A percentile compares a stretch with the other conserved stretches of the same genome.
phyloP scores from a whole-genome alignment of 1,140 invertebrate genomes.

The Ptiloglossa arizonensis region DNA sequence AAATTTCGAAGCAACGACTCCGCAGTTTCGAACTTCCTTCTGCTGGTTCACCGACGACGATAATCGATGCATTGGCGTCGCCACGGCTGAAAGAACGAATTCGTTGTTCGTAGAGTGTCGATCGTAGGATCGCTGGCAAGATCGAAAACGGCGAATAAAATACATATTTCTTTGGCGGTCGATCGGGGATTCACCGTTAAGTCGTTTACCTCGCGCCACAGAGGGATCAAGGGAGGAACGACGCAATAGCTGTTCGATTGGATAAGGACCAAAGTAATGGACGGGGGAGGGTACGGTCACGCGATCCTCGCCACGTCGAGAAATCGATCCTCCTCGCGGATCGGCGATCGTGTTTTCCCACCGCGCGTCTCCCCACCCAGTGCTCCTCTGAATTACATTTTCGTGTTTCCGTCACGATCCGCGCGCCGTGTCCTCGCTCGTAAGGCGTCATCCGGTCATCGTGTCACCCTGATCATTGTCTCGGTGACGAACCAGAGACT shows the following conservation, averaged over 20 bases:
- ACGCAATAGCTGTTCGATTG: constrained; percentile 27
- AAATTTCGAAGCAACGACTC: too few species aligned
- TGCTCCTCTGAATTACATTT: constrained; percentile 45
- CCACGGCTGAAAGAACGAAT: neutral
- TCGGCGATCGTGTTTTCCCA: constrained; percentile 60
- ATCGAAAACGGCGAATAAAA: constrained; percentile 10
- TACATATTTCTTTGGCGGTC: constrained; percentile 11
- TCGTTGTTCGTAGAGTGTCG: neutral
- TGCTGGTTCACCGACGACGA: neutral
- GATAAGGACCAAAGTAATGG: constrained; percentile 64
- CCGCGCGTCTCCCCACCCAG: constrained; percentile 40
- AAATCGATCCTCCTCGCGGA: constrained; percentile 58
- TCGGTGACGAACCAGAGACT: neutral
- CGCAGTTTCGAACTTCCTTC: neutral
- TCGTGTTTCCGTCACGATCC: constrained; percentile 26
- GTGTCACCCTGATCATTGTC: constrained; percentile 25
- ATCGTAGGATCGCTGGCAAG: neutral
- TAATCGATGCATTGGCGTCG: neutral
- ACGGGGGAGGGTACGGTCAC: constrained; percentile 67
- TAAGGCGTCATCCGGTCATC: neutral
- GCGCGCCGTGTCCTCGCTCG: neutral
- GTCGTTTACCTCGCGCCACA: constrained; percentile 29
- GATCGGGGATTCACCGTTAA: constrained; percentile 31
- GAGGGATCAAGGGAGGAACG: constrained; percentile 7
- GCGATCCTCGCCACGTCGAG: constrained; percentile 66